These are phyloP conservation scores for Limnephilus lunatus DNA, from an alignment of 2,888 invertebrate species.

Conservation along the genomic window DNA sequence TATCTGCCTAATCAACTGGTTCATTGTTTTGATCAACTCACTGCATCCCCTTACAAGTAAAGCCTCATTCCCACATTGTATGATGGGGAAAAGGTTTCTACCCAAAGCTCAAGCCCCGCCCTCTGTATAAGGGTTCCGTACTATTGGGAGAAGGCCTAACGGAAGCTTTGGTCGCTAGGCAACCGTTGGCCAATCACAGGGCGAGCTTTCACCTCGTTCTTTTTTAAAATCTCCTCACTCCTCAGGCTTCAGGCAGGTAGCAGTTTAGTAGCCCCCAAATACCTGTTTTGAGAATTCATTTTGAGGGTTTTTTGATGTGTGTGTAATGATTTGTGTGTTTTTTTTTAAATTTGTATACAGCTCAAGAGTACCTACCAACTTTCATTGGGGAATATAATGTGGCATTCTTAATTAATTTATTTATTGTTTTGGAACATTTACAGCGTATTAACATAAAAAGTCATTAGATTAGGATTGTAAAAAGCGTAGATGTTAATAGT, in stretches of 20 bases:
- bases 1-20: too few relatives aligned
- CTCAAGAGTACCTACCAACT: too few relatives aligned
- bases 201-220: constrained; percentile 34
- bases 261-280: not conserved
- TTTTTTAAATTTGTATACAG: not conserved
- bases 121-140: not conserved
- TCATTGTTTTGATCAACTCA: too few relatives aligned
- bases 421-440: too few relatives aligned
- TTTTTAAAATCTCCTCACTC: constrained; percentile 33
- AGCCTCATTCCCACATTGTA: not conserved
- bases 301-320: not conserved
- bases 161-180: constrained; percentile 44
- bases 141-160: not conserved
- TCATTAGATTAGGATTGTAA: too few relatives aligned
- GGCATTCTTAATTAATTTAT: too few relatives aligned
- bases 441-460: too few relatives aligned
- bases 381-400: too few relatives aligned
- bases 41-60: not conserved
- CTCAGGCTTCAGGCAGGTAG: not conserved
- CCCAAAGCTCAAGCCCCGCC: not conserved
- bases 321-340: not conserved
- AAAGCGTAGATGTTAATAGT: too few relatives aligned
- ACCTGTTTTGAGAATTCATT: not conserved
- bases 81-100: not conserved
- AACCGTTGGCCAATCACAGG: constrained; percentile 41